Percentiles rank a stretch among this genome's conserved stretches.
These are phyloP conservation scores for Cheilosia scutellata DNA, from an alignment of 2,888 invertebrate genomes.

Conservation along the genomic window DNA sequence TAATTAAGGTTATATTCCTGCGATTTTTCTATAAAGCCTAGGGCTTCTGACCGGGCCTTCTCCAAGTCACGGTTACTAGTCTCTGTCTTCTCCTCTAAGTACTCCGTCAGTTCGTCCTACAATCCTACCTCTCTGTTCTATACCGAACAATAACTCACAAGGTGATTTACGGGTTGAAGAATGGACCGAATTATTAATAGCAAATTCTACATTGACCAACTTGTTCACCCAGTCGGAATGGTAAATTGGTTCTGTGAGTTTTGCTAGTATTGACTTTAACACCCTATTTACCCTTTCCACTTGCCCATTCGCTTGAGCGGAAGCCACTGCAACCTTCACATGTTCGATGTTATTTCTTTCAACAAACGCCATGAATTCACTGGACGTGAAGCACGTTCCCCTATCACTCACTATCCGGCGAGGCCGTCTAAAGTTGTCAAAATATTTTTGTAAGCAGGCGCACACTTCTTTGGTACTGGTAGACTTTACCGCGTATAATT, in stretches of 20 bases:
- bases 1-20: neutral
- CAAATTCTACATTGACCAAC: neutral
- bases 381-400: constrained; percentile 44
- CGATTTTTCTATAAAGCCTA: neutral
- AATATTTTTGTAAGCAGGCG: constrained; percentile 16
- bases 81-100: neutral
- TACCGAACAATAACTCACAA: constrained; percentile 27
- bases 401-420: constrained; percentile 24
- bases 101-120: constrained; percentile 20
- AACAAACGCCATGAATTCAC: constrained; percentile 32
- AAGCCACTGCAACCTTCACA: constrained; percentile 48
- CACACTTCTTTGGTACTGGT: constrained; percentile 35
- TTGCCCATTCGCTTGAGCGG: constrained; percentile 7
- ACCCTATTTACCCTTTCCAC: constrained; percentile 49
- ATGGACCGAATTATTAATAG: neutral
- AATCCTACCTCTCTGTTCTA: constrained; percentile 32
- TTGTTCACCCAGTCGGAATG: neutral
- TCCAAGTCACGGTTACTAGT: neutral
- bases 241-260: constrained; percentile 27
- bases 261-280: constrained; percentile 37
- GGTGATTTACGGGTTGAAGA: neutral
- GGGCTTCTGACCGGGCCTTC: neutral
- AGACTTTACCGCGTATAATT: constrained; percentile 26
- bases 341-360: constrained; percentile 26
- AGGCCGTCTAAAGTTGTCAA: constrained; percentile 38